Evolutionary conservation across 2,797 vertebrate genomes (phyloP).

Genomic region (Bothrops alternatus): DNA sequence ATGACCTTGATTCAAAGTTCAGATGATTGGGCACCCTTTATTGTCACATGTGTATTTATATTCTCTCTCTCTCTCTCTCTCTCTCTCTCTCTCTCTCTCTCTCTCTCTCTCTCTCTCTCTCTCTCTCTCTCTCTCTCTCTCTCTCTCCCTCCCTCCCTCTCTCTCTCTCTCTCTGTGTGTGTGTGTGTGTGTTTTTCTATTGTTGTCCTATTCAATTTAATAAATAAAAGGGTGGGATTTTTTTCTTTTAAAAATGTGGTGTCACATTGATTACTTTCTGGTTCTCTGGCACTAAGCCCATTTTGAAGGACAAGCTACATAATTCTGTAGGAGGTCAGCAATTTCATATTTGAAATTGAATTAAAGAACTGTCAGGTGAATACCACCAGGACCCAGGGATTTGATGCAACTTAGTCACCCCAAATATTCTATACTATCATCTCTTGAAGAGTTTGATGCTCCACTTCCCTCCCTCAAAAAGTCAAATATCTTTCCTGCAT

Average conservation of each 20-base stretch:
- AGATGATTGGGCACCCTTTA: background rate
- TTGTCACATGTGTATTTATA: background rate
- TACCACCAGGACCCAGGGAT: background rate
- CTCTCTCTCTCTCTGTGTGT: no score
- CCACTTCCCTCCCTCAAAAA: background rate
- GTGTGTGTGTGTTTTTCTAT: background rate
- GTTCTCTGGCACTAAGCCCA: background rate
- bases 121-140: no score
- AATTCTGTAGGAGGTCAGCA: background rate
- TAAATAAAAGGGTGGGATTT: background rate
- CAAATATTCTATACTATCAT: background rate
- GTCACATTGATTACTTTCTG: background rate
- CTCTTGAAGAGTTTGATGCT: background rate
- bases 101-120: no score
- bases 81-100: no score
- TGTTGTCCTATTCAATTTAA: background rate
- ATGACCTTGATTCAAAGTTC: background rate
- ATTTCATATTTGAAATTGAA: background rate
- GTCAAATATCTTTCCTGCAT: background rate
- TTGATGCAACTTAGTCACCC: background rate
- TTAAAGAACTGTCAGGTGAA: background rate
- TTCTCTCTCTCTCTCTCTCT: no score
- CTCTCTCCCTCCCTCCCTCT: no score
- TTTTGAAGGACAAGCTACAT: background rate
- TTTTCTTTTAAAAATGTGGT: background rate